phyloP scores from a whole-genome alignment of 2,888 invertebrate species.

The Drosophila robusta region DNA sequence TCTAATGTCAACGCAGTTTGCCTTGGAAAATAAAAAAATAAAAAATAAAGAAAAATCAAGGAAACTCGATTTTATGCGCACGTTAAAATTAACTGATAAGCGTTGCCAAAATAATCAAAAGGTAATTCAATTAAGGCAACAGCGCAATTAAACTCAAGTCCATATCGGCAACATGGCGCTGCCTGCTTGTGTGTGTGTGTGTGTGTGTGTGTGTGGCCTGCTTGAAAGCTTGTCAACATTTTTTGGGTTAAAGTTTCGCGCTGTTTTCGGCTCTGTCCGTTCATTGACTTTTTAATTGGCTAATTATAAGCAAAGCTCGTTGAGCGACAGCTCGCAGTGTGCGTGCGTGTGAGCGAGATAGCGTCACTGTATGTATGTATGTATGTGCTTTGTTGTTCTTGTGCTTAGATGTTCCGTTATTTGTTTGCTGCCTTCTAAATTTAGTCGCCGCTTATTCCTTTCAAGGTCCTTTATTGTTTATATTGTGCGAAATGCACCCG shows the following conservation, averaged over 20 bases:
- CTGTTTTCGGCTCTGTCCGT: conserved; percentile 22
- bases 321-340: neutral
- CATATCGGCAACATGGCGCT: conserved; percentile 19
- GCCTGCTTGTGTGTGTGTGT: neutral
- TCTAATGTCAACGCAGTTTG: neutral
- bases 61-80: conserved; percentile 25
- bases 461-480: conserved; percentile 38
- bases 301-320: conserved; percentile 16
- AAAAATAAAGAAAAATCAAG: neutral
- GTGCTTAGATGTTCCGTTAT: conserved; percentile 1
- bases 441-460: conserved; percentile 25
- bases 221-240: conserved; percentile 38
- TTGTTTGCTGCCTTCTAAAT: conserved; percentile 25
- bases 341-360: neutral
- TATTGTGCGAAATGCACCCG: conserved; percentile 16
- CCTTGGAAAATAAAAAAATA: conserved; percentile 13
- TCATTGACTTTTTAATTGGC: conserved; percentile 62
- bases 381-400: neutral
- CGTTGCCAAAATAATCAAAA: conserved; percentile 35
- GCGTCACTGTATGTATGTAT: neutral
- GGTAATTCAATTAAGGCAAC: conserved; percentile 46
- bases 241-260: conserved; percentile 8
- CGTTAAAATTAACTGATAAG: conserved; percentile 35
- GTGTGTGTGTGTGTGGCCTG: neutral
- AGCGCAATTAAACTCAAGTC: conserved; percentile 30